A percentile compares a stretch with the other conserved stretches of the same genome.
phyloP scores from a whole-genome alignment of 2,888 invertebrate genomes.

The Heterodera filipjevi region DNA sequence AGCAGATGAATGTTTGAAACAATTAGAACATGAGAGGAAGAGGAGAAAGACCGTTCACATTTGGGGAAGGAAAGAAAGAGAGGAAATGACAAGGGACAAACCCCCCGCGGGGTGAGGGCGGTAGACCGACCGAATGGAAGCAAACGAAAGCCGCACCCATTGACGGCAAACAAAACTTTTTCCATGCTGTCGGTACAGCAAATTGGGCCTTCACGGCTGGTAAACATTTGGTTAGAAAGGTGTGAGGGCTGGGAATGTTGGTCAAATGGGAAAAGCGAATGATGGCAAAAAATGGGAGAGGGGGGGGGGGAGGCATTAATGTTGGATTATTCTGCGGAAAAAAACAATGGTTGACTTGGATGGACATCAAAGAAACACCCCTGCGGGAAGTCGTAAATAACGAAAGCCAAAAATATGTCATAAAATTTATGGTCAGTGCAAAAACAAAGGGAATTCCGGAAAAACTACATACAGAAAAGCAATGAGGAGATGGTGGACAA shows the following conservation, averaged over 20 bases:
- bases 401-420: too few species aligned
- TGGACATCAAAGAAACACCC: not conserved
- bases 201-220: conserved; percentile 4
- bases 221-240: not conserved
- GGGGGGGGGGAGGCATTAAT: not conserved
- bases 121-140: too few species aligned
- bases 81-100: too few species aligned
- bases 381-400: conserved; percentile 4
- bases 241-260: not conserved
- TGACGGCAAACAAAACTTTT: not conserved
- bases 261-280: not conserved
- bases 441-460: too few species aligned
- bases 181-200: not conserved
- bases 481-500: too few species aligned
- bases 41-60: not conserved
- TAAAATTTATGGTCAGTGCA: too few species aligned
- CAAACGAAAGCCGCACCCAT: too few species aligned
- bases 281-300: too few species aligned
- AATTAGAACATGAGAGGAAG: not conserved
- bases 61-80: not conserved
- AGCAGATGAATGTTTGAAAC: not conserved
- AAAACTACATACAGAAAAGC: too few species aligned
- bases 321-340: conserved; percentile 6
- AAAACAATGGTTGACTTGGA: conserved; percentile 6
- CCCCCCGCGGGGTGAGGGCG: too few species aligned